phyloP scores from a whole-genome alignment of 2,888 invertebrate genomes.

The Lasioglossum oenotherae region DNA sequence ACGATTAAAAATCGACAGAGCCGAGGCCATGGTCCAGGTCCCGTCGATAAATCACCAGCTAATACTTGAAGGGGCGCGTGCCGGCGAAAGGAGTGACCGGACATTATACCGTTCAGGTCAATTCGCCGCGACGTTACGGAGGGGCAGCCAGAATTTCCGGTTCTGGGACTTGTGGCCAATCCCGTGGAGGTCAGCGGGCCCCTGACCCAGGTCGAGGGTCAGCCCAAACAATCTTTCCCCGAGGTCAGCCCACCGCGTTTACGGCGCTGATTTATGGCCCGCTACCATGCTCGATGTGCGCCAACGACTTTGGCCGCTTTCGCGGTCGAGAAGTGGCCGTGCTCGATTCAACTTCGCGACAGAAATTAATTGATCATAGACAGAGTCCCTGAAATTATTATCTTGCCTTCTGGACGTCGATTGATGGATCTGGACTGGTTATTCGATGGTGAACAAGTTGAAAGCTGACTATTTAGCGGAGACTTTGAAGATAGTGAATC shows the following conservation, averaged over 20 bases:
- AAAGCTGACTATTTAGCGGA: background rate
- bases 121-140: constrained; percentile 44
- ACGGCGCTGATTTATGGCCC: constrained; percentile 82
- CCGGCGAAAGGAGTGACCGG: constrained; percentile 82
- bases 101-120: constrained; percentile 79
- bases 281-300: constrained; percentile 47
- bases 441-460: background rate
- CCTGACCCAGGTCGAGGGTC: constrained; percentile 80
- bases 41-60: constrained; percentile 78
- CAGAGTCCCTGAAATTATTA: background rate
- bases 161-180: constrained; percentile 70
- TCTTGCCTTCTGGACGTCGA: background rate
- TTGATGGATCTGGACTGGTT: background rate
- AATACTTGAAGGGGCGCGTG: constrained; percentile 76
- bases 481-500: background rate
- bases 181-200: constrained; percentile 63
- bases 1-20: constrained; percentile 66
- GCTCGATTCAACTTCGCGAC: constrained; percentile 45
- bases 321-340: constrained; percentile 61
- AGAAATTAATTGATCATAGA: constrained; percentile 52
- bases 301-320: constrained; percentile 36
- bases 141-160: constrained; percentile 73
- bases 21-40: constrained; percentile 36
- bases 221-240: constrained; percentile 83
- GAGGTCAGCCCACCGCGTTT: constrained; percentile 81